Percentiles rank a stretch among this genome's conserved stretches.
Conservation (phyloP, 2,113 vertebrate species). For the Neotoma lepida region DNA sequence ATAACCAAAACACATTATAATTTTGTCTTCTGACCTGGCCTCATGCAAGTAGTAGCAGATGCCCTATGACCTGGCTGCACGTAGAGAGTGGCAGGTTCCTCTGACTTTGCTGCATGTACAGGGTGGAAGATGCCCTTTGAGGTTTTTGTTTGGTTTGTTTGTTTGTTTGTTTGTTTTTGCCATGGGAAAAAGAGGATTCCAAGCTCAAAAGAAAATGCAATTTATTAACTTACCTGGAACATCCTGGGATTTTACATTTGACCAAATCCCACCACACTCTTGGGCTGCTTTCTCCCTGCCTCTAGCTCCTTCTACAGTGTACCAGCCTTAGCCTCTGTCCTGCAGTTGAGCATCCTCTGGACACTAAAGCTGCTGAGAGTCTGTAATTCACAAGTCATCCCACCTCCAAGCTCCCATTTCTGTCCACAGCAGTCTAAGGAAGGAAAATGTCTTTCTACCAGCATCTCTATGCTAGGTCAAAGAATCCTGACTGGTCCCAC, state of each 20-base stretch:
- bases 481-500: neutral
- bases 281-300: neutral
- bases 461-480: neutral
- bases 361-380: neutral
- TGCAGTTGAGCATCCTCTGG: neutral
- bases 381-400: neutral
- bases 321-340: neutral
- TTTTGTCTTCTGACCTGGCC: slow-evolving; percentile 39
- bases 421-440: neutral
- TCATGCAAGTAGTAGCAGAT: neutral
- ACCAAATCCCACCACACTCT: neutral
- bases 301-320: neutral
- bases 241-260: neutral
- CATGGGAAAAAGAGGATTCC: neutral
- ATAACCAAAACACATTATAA: neutral
- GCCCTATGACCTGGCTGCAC: slow-evolving; percentile 13
- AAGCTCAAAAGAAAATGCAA: slow-evolving; percentile 27
- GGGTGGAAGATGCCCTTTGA: neutral
- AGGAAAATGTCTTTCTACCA: neutral
- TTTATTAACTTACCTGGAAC: slow-evolving; percentile 14
- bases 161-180: slow-evolving; percentile 57
- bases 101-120: neutral
- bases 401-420: neutral
- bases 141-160: no score
- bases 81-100: neutral